A percentile compares a stretch with the other conserved stretches of the same genome.
These are phyloP conservation scores for Eumeta japonica DNA, from an alignment of 1,140 invertebrate genomes.

Conservation along the genomic window DNA sequence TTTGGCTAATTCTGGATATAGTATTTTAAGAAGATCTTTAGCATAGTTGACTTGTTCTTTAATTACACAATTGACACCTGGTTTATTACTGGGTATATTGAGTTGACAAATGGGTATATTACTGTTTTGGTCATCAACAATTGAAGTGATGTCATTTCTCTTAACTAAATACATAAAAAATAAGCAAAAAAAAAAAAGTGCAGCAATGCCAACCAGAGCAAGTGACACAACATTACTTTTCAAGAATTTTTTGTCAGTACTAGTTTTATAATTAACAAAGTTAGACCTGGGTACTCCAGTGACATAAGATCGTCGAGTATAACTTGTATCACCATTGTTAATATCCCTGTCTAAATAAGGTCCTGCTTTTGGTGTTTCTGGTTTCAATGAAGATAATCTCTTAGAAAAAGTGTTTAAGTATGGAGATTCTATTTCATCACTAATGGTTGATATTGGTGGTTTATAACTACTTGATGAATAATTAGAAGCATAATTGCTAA, in stretches of 20 bases:
- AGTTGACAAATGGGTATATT: slow-evolving; percentile 59
- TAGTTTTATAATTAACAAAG: slow-evolving; percentile 48
- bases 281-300: slow-evolving; percentile 40
- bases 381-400: slow-evolving; percentile 58
- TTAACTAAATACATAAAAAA: slow-evolving; percentile 68
- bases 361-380: slow-evolving; percentile 40
- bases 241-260: slow-evolving; percentile 50
- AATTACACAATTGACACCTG: slow-evolving; percentile 62
- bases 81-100: slow-evolving; percentile 43
- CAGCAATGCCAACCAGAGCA: slow-evolving; percentile 60
- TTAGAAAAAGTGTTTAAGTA: slow-evolving; percentile 68
- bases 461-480: slow-evolving; percentile 36
- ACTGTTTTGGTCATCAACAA: slow-evolving; percentile 53
- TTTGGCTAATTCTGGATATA: slow-evolving; percentile 60
- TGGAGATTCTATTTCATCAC: slow-evolving; percentile 62
- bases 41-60: slow-evolving; percentile 60
- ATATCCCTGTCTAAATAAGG: slow-evolving; percentile 35
- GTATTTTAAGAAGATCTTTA: slow-evolving; percentile 60
- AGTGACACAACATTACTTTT: slow-evolving; percentile 67
- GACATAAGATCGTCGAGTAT: slow-evolving; percentile 38
- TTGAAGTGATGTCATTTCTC: slow-evolving; percentile 49
- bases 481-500: slow-evolving; percentile 28
- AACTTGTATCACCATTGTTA: slow-evolving; percentile 37
- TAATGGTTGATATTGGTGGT: slow-evolving; percentile 30
- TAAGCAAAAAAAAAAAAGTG: slow-evolving; percentile 66